Percentiles rank a stretch among this genome's conserved stretches.
These are phyloP conservation scores for Thunnus maccoyii DNA, from an alignment of 2,113 vertebrate genomes.

Conservation along the genomic window DNA sequence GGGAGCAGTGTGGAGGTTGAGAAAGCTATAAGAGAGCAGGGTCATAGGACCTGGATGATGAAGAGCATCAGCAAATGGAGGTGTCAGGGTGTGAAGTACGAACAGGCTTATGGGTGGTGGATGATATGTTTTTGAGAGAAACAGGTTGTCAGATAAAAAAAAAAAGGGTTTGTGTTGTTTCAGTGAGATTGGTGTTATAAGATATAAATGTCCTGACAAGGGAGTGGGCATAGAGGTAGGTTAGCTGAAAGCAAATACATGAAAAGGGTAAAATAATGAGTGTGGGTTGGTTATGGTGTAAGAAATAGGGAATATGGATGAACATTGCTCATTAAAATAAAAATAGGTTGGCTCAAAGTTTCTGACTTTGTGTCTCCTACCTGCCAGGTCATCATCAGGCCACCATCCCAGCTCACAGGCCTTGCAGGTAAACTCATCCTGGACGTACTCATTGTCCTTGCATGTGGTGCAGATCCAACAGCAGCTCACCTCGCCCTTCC, in stretches of 20 bases:
- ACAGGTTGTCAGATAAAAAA: background rate
- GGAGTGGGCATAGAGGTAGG: background rate
- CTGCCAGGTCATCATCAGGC: constrained; percentile 92
- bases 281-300: background rate
- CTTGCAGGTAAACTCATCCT: constrained; percentile 98
- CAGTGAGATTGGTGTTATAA: background rate
- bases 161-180: constrained; percentile 19
- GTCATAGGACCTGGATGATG: constrained; percentile 27
- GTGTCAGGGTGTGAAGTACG: constrained; percentile 46
- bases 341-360: background rate
- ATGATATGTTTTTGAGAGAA: constrained; percentile 8
- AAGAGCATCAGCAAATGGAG: constrained; percentile 37
- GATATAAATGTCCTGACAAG: background rate
- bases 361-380: constrained; percentile 75
- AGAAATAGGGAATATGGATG: background rate
- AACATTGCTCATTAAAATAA: constrained; percentile 2
- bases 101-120: constrained; percentile 11
- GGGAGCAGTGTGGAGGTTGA: constrained; percentile 14
- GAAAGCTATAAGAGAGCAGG: constrained; percentile 26
- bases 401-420: constrained; percentile 98
- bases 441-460: constrained; percentile 96
- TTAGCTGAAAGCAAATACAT: background rate
- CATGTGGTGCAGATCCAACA: constrained; percentile 99
- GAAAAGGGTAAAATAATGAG: constrained; percentile 6
- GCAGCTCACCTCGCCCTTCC: constrained; percentile 99